Conservation (phyloP, 2,113 vertebrate genomes). For the Uropsilus gracilis region DNA sequence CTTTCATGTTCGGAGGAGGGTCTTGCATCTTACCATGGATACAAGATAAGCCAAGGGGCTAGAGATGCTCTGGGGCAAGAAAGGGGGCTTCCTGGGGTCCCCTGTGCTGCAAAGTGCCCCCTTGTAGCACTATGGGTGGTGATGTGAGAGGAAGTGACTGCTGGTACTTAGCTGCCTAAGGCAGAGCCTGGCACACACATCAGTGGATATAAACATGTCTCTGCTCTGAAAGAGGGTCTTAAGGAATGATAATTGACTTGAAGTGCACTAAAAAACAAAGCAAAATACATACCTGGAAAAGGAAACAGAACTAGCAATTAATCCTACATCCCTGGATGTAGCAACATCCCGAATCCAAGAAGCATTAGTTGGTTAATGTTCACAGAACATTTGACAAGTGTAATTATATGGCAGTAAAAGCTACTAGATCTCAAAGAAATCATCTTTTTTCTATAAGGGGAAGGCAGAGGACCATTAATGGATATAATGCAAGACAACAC, state of each 20-base stretch:
- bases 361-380: background rate
- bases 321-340: background rate
- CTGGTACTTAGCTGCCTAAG: background rate
- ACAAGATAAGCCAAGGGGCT: background rate
- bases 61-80: no score
- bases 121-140: background rate
- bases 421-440: slow-evolving; percentile 11
- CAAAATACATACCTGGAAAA: background rate
- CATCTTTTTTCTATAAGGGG: background rate
- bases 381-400: background rate
- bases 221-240: no score
- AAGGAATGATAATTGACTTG: background rate
- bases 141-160: background rate
- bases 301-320: no score
- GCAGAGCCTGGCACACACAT: background rate
- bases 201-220: fast-evolving
- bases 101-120: background rate
- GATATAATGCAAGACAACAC: slow-evolving; percentile 45
- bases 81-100: no score
- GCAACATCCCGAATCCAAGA: background rate
- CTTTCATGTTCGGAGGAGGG: fast-evolving
- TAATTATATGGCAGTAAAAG: slow-evolving; percentile 4
- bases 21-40: background rate
- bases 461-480: slow-evolving; percentile 17
- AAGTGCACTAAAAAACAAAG: background rate